Evolutionary conservation across 2,797 vertebrate species (phyloP), one percentile per base, ranked within the genome.

Genomic region (Sebastes diploproa): DNA sequence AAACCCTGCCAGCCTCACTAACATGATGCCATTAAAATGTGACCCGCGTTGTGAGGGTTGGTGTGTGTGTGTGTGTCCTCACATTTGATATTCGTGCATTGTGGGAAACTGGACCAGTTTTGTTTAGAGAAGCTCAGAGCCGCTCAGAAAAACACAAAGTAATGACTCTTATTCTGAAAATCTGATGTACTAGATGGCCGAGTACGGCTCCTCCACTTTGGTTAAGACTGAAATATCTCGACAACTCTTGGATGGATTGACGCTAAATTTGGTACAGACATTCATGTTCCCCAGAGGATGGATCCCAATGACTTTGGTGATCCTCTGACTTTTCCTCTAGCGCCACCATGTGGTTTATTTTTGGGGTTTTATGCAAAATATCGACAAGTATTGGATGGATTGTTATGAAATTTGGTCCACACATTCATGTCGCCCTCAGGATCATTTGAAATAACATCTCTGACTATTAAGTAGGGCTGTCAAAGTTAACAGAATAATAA

Each of bases 11-110:
- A 81, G 69, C 78, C 59, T 76, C 77, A n/a, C 77, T 81, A 82
- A 81, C 84, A 86, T 11, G 74, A 73, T 54, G 83, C 79, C 61
- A 84, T 83, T 86, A 61, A 87, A 88, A 86, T 84, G 75, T 84
- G 81, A 76, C 77, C 73, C 16, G 29, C 56, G 81, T 81, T 77
- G 77, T 68, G 61, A 65, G 75, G 8, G 12, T 66, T 52, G 56
- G 27, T 73, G 52, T 36, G 61, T 66, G 36, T 30, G 6, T 20
- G 78, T 58, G 54, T 46, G 12, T 34, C 25, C 56, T 58, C 71
- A 22, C 36, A 46, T 69, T 84, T 87, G 59, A 52, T 75, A 77
- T 77, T 82, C 80, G 58, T 36, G 62, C 70, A 71, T n/a, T 74
- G 74, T 75, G 78, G 55, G 65, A 84, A 84, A 18, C 46, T 50